A percentile compares a stretch with the other conserved stretches of the same genome.
These are phyloP conservation scores for Melanostigma gelatinosum DNA, from an alignment of 2,113 vertebrate genomes.

Conservation along the genomic window DNA sequence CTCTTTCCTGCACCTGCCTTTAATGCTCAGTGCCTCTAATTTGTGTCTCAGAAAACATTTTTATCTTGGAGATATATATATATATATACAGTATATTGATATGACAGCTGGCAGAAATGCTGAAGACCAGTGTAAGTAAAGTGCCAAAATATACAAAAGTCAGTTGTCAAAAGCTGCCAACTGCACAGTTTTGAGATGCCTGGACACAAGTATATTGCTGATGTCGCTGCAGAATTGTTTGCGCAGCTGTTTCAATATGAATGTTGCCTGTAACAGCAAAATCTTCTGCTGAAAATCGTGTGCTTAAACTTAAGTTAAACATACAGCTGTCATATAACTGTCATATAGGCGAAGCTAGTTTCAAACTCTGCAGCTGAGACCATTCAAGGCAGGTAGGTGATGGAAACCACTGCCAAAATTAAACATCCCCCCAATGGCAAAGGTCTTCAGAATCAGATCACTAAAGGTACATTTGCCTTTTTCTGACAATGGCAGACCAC, in stretches of 20 bases:
- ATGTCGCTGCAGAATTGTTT: conserved; percentile 36
- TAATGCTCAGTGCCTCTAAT: conserved; percentile 8
- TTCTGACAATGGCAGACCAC: background rate
- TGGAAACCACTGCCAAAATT: background rate
- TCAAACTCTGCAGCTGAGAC: background rate
- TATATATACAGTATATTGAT: background rate
- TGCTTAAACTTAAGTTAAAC: background rate
- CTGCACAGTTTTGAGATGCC: conserved; percentile 36
- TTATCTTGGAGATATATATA: background rate
- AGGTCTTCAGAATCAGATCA: background rate
- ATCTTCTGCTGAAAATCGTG: background rate
- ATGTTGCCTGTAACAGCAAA: background rate
- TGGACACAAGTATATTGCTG: conserved; percentile 30
- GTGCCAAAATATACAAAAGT: conserved; percentile 30
- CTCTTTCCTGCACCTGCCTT: conserved; percentile 33
- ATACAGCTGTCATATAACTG: background rate
- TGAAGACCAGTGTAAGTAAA: conserved; percentile 2
- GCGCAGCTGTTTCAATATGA: conserved; percentile 7
- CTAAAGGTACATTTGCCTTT: background rate
- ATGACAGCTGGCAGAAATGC: conserved; percentile 20
- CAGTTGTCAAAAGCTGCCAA: conserved; percentile 28
- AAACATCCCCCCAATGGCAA: background rate
- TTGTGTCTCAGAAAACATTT: conserved; percentile 17
- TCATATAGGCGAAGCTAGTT: background rate
- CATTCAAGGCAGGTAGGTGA: background rate